Conservation (phyloP, 2,888 invertebrate genomes). For the Hirtodrosophila trivittata region DNA sequence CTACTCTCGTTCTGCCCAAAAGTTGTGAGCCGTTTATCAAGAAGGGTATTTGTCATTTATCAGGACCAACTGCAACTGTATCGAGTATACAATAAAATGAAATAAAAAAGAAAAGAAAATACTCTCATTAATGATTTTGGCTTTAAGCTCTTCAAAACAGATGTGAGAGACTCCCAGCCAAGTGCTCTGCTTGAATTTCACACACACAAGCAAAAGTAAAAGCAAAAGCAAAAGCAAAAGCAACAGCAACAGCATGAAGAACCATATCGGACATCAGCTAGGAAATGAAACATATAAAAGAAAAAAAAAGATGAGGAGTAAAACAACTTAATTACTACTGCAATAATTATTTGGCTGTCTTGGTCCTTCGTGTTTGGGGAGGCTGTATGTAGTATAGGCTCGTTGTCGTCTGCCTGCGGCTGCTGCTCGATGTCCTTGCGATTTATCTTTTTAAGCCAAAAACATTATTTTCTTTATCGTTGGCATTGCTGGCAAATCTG, state of each 20-base stretch:
- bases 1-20: too few relatives aligned
- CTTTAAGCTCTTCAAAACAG: conserved; percentile 38
- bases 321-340: conserved; percentile 58
- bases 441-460: conserved; percentile 76
- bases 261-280: conserved; percentile 3
- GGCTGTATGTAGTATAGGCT: conserved; percentile 37
- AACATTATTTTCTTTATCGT: conserved; percentile 71
- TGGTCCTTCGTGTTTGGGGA: not conserved
- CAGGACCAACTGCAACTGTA: conserved; percentile 4
- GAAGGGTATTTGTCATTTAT: conserved; percentile 31
- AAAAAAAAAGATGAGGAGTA: conserved; percentile 14
- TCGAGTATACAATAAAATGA: not conserved
- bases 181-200: too few relatives aligned
- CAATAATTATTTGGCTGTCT: conserved; percentile 53
- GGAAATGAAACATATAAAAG: conserved; percentile 1
- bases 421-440: conserved; percentile 52
- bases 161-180: conserved; percentile 5
- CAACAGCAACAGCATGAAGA: too few relatives aligned
- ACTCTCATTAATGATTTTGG: conserved; percentile 40
- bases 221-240: too few relatives aligned
- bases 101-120: too few relatives aligned
- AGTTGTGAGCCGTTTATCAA: too few relatives aligned
- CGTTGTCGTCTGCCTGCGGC: conserved; percentile 46
- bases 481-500: conserved; percentile 64
- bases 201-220: too few relatives aligned